Percentiles rank a stretch among this genome's conserved stretches.
Conservation (phyloP, 2,797 vertebrate genomes). For the Poeciliopsis turneri region DNA sequence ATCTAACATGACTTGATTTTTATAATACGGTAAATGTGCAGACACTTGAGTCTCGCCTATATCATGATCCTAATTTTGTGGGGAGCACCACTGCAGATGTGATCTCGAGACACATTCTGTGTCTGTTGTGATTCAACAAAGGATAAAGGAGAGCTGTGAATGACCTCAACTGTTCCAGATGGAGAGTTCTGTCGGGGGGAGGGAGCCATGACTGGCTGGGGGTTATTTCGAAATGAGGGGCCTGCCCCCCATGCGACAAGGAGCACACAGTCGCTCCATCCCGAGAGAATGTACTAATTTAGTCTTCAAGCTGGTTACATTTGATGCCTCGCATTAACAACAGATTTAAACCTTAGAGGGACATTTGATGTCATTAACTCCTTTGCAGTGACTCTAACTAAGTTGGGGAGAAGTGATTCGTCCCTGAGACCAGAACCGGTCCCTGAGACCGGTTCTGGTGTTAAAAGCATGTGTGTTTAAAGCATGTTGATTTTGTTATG, state of each 20-base stretch:
- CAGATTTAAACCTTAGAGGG: constrained; percentile 57
- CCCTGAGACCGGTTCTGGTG: no score
- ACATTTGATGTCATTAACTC: constrained; percentile 54
- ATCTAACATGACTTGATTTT: not conserved
- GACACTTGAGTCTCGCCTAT: not conserved
- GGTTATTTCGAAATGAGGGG: constrained; percentile 65
- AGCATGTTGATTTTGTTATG: constrained; percentile 23
- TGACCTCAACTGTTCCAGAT: constrained; percentile 73
- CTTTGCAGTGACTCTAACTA: constrained; percentile 47
- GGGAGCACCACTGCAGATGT: not conserved
- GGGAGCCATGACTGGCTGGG: constrained; percentile 47
- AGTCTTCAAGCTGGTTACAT: constrained; percentile 66
- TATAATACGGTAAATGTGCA: not conserved
- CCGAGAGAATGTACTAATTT: constrained; percentile 67
- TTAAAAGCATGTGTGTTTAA: no score
- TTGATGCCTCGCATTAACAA: constrained; percentile 67
- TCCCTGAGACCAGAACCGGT: no score
- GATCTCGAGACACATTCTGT: not conserved
- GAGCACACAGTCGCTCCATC: constrained; percentile 59
- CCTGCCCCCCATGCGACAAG: constrained; percentile 52
- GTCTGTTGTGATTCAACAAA: constrained; percentile 56
- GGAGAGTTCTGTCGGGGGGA: constrained; percentile 56
- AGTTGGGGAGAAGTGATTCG: constrained; percentile 40
- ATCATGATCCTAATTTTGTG: not conserved
- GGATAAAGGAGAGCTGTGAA: constrained; percentile 53